Percentiles rank a stretch among this genome's conserved stretches.
phyloP scores from a whole-genome alignment of 2,113 vertebrate species.

The Passer domesticus region DNA sequence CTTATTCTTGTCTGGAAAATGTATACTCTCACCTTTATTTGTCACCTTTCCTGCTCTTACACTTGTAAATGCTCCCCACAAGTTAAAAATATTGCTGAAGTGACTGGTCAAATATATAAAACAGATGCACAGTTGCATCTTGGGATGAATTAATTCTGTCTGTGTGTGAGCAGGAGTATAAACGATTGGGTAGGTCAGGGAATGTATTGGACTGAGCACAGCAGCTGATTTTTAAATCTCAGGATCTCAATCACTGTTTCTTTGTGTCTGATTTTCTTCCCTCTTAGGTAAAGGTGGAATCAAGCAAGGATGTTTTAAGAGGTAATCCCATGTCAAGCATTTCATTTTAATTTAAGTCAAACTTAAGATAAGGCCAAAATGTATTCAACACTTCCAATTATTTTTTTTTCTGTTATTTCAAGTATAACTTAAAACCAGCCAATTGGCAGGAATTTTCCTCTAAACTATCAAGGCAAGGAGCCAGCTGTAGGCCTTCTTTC shows the following conservation, averaged over 20 bases:
- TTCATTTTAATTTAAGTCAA: background rate
- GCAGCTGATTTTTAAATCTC: constrained; percentile 61
- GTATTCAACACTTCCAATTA: background rate
- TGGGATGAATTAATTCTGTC: constrained; percentile 65
- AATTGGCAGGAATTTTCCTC: background rate
- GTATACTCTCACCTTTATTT: constrained; percentile 54
- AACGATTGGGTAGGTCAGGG: constrained; percentile 11
- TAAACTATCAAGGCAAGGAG: background rate
- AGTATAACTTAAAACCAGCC: background rate
- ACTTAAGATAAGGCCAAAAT: background rate
- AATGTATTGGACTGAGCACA: background rate
- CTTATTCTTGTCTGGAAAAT: constrained; percentile 58
- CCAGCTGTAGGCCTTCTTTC: background rate
- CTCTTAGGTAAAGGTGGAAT: background rate
- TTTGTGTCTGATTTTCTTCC: background rate
- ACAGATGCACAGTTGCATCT: constrained; percentile 51
- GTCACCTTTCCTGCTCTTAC: constrained; percentile 52
- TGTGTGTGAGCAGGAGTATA: constrained; percentile 27
- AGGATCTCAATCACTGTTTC: background rate
- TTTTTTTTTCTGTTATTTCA: background rate
- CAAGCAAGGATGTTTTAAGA: background rate
- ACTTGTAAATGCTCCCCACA: constrained; percentile 50
- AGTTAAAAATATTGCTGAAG: constrained; percentile 63
- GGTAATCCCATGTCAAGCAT: background rate
- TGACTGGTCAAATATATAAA: constrained; percentile 68